Evolutionary conservation across 64 coral and sea anemone species (phyloP), one percentile per base, ranked within the genome.

Genomic region (Montipora sp.): DNA sequence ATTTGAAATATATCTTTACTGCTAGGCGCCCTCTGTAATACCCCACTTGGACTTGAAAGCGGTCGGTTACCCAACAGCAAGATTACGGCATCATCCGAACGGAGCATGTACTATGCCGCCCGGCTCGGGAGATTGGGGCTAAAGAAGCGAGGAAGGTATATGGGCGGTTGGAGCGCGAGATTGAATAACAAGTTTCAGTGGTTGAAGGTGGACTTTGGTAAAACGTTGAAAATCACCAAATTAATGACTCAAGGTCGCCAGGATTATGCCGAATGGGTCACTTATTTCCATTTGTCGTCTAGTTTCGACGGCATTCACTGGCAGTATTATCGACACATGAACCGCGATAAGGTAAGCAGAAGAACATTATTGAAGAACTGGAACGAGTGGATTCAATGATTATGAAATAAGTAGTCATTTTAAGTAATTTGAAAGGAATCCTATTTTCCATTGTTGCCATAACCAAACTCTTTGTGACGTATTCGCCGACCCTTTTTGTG

Each of bases 41-140:
- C 65, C 21, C 71, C 95, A 2, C 71, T 94, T 12, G 95, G 95
- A 4, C 27, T 98, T 67, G 86, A 93, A 70, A 98, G 76, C 46
- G 95, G 95, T 11, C 83, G 91, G 5, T 11, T 98, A 3, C 94
- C 77, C 75, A 98, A 98, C 78, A 90, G 68, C 0, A 87, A 48
- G 13, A 59, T 98, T 36, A 87, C 95, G n/a, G 92, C 95, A 45
- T 98, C 95, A 12, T 94, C 95, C 65, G 89, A 90, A 73, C 55
- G 59, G 72, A 67, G 66, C 76, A 16, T 89, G 79, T 79, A 90
- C 91, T 67, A 79, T 57, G n/a, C 80, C 13, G 77, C 95, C 19
- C 91, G 95, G 57, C 83, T 77, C 49, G 68, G 80, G 74, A 59
- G 88, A 94, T 50, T 91, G 78, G 21, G 71, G 27, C 65, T 59